Percentiles rank a stretch among this genome's conserved stretches.
Evolutionary conservation across 2,797 vertebrate genomes (phyloP).

Genomic region (Spheniscus humboldti): DNA sequence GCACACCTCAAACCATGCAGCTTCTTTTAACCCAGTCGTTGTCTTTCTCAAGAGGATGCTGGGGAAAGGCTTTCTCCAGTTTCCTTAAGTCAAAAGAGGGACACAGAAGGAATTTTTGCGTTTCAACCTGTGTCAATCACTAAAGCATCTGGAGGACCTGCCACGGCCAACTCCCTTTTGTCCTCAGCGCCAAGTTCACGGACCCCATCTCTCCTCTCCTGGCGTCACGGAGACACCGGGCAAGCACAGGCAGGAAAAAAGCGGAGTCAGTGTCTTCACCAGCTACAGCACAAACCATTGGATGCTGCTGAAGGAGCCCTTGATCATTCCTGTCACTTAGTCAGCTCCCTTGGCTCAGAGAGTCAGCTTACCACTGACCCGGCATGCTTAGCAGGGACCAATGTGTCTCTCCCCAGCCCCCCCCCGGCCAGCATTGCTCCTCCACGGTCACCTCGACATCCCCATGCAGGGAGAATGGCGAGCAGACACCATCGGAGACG

Average conservation of each 20-base stretch:
- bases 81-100: not conserved
- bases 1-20: not conserved
- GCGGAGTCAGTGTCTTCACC: conserved; percentile 22
- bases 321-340: conserved; percentile 39
- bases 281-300: not conserved
- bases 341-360: conserved; percentile 18
- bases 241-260: conserved; percentile 37
- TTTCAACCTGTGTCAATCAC: not conserved
- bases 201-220: not conserved
- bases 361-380: not conserved
- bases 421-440: not conserved
- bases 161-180: not conserved
- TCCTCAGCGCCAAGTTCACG: not conserved
- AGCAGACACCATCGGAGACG: accelerated
- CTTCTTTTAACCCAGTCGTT: not conserved
- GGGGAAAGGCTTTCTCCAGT: not conserved
- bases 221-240: not conserved
- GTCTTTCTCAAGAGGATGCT: not conserved
- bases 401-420: not conserved
- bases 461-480: accelerated
- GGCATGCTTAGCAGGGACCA: not conserved
- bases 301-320: conserved; percentile 25
- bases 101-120: not conserved
- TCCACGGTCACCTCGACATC: not conserved
- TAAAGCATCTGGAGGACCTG: not conserved